These are phyloP conservation scores for Caprella mutica DNA, from an alignment of 2,888 invertebrate species.

Conservation along the genomic window DNA sequence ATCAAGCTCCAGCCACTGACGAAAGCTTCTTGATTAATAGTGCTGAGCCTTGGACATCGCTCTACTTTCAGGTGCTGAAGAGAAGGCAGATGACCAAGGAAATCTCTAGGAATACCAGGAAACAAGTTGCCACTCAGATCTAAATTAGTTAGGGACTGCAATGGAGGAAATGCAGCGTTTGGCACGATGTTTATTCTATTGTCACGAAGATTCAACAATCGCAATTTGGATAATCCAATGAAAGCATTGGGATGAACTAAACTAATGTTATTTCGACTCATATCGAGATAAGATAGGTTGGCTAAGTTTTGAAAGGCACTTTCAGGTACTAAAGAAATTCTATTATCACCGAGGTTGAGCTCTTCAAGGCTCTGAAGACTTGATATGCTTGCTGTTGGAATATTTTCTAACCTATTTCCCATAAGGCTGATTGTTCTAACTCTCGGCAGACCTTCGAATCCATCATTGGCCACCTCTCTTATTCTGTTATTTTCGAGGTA, in stretches of 20 bases:
- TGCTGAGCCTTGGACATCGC: slow-evolving; percentile 24
- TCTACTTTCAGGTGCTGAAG: slow-evolving; percentile 19
- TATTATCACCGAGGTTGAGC: slow-evolving; percentile 30
- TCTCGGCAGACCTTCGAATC: slow-evolving; percentile 54
- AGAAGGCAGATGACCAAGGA: slow-evolving; percentile 15
- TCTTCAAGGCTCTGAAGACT: slow-evolving; percentile 15
- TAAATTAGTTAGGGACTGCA: slow-evolving; percentile 12
- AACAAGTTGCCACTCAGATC: slow-evolving; percentile 33
- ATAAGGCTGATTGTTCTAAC: slow-evolving; percentile 21
- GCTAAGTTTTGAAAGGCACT: slow-evolving; percentile 26
- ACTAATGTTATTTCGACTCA: slow-evolving; percentile 31
- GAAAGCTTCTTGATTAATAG: slow-evolving; percentile 28
- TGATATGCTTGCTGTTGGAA: slow-evolving; percentile 20
- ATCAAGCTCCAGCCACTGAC: slow-evolving; percentile 14
- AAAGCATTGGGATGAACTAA: slow-evolving; percentile 16
- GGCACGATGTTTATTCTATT: slow-evolving; percentile 23
- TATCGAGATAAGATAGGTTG: slow-evolving; percentile 21
- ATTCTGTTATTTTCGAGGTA: slow-evolving; percentile 65
- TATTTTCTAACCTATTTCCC: slow-evolving; percentile 19
- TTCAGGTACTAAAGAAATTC: slow-evolving; percentile 27
- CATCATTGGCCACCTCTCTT: slow-evolving; percentile 54
- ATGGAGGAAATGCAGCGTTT: slow-evolving; percentile 12
- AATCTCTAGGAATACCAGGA: slow-evolving; percentile 18
- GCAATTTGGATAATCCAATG: slow-evolving; percentile 17
- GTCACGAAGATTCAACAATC: slow-evolving; percentile 18